A percentile compares a stretch with the other conserved stretches of the same genome.
Conservation (phyloP, 2,888 invertebrate genomes). For the Pachycephus smyrnensis region DNA sequence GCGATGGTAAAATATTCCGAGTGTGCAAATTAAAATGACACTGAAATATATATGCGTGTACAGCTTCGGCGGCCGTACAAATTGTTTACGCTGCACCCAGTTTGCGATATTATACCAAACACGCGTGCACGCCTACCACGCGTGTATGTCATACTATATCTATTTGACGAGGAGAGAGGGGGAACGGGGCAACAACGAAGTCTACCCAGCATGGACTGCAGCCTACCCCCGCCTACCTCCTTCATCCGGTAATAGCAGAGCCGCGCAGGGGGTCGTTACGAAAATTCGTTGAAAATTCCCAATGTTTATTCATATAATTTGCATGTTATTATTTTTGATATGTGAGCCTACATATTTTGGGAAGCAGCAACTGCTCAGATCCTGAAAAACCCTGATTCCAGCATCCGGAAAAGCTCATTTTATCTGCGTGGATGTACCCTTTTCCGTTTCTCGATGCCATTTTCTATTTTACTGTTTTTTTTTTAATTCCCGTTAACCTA, state of each 20-base stretch:
- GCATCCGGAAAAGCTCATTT: neutral
- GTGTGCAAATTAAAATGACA: slow-evolving; percentile 65
- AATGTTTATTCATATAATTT: slow-evolving; percentile 58
- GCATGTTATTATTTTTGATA: slow-evolving; percentile 51
- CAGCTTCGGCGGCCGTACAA: slow-evolving; percentile 45
- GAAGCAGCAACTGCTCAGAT: neutral
- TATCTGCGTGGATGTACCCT: neutral
- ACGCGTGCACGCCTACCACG: slow-evolving; percentile 26
- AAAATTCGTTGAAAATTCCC: slow-evolving; percentile 53
- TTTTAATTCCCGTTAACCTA: too few relatives aligned
- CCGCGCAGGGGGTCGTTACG: slow-evolving; percentile 31
- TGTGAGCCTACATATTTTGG: neutral
- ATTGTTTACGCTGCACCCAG: slow-evolving; percentile 59
- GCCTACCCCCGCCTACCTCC: neutral
- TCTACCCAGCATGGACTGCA: neutral
- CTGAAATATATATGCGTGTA: slow-evolving; percentile 59
- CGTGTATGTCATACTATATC: neutral
- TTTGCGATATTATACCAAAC: slow-evolving; percentile 51
- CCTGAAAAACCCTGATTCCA: neutral
- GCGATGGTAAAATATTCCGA: slow-evolving; percentile 65
- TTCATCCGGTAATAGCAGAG: slow-evolving; percentile 31
- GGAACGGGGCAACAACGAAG: neutral
- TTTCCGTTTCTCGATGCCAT: too few relatives aligned
- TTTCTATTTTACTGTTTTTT: too few relatives aligned
- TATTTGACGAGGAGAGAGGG: neutral